Percentiles rank a stretch among this genome's conserved stretches.
These are phyloP conservation scores for Smithornis capensis DNA, from an alignment of 2,113 vertebrate genomes.

Conservation along the genomic window DNA sequence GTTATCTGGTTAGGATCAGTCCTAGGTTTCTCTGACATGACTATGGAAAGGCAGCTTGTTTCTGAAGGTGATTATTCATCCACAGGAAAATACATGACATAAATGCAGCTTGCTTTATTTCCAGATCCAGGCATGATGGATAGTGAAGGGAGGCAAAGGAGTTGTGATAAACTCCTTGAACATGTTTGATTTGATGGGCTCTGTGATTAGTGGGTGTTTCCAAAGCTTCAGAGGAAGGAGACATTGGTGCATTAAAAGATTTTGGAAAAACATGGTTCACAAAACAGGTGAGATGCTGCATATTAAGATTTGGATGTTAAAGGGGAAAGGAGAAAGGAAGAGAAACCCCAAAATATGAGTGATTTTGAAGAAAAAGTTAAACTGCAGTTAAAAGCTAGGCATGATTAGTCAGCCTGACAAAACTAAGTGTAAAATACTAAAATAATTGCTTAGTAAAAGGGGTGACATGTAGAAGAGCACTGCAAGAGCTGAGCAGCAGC, in stretches of 20 bases:
- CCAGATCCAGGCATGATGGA: neutral
- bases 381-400: neutral
- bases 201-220: neutral
- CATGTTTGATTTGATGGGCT: neutral
- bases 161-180: neutral
- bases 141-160: neutral
- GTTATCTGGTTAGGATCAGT: conserved; percentile 13
- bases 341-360: neutral
- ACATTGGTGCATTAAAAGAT: neutral
- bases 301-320: neutral
- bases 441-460: neutral
- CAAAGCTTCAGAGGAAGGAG: neutral
- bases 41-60: neutral
- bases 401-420: neutral
- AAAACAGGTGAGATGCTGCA: neutral
- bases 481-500: neutral
- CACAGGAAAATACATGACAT: neutral
- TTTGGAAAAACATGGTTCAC: neutral
- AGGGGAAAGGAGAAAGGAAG: neutral
- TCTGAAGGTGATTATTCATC: neutral
- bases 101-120: neutral
- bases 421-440: neutral
- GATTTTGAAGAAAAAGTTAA: neutral
- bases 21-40: neutral
- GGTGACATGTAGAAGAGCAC: neutral